These are phyloP conservation scores for Megathymus violae DNA, from an alignment of 1,140 invertebrate genomes.

Conservation along the genomic window DNA sequence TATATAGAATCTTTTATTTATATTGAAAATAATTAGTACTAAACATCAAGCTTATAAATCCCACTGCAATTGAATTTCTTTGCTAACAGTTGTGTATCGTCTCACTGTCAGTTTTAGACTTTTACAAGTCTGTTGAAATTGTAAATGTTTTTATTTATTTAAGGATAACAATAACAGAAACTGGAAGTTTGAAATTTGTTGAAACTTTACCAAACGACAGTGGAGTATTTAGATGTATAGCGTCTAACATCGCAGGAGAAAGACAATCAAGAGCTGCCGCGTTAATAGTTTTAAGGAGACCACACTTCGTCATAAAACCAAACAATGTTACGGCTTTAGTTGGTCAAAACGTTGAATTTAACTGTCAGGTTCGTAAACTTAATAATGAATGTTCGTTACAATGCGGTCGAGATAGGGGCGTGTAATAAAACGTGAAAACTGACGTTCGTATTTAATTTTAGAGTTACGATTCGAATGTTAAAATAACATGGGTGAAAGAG, in stretches of 20 bases:
- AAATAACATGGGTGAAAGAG: slow-evolving; percentile 79
- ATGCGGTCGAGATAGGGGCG: slow-evolving; percentile 15
- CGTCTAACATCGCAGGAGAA: slow-evolving; percentile 93
- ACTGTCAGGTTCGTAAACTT: slow-evolving; percentile 73
- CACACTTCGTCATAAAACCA: slow-evolving; percentile 81
- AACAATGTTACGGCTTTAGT: slow-evolving; percentile 75
- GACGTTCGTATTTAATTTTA: slow-evolving; percentile 51
- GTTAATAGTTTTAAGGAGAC: slow-evolving; percentile 88
- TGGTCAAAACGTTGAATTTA: slow-evolving; percentile 81
- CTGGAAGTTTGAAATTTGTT: slow-evolving; percentile 92
- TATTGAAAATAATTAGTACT: too few species aligned
- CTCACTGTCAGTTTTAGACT: too few species aligned
- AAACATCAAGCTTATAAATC: too few species aligned
- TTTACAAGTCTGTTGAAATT: too few species aligned
- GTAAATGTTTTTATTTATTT: slow-evolving; percentile 45
- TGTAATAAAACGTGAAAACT: slow-evolving; percentile 32
- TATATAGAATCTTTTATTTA: too few species aligned
- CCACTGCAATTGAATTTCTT: too few species aligned
- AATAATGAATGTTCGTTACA: slow-evolving; percentile 11
- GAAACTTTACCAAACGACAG: slow-evolving; percentile 92
- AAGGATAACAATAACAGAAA: slow-evolving; percentile 86
- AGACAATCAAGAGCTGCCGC: slow-evolving; percentile 90
- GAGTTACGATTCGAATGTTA: slow-evolving; percentile 74
- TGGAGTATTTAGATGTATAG: slow-evolving; percentile 94
- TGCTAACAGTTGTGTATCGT: too few species aligned